Conservation (phyloP, 2,888 invertebrate genomes). For the Meiosimyza platycephala region DNA sequence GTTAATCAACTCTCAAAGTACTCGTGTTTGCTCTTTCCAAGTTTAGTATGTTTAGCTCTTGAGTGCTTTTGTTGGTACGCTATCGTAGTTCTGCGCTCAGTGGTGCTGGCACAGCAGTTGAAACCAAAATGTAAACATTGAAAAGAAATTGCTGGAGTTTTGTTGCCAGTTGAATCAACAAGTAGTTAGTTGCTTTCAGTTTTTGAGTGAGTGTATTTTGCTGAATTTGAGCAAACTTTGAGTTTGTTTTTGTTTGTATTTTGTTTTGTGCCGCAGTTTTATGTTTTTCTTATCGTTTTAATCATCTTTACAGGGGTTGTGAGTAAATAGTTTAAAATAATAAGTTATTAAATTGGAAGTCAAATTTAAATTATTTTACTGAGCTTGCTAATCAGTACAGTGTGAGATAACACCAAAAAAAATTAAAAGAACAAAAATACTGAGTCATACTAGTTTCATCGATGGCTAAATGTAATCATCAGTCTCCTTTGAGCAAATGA, state of each 20-base stretch:
- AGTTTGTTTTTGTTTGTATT: constrained; percentile 21
- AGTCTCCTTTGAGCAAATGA: too few species aligned
- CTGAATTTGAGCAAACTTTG: background rate
- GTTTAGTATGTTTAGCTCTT: background rate
- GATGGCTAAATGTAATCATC: too few species aligned
- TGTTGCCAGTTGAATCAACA: background rate
- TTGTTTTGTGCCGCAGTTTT: constrained; percentile 6
- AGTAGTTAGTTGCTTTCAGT: background rate
- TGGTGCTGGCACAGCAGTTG: background rate
- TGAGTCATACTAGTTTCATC: too few species aligned
- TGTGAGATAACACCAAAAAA: too few species aligned
- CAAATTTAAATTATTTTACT: too few species aligned
- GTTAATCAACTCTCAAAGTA: background rate
- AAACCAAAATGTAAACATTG: constrained; percentile 27
- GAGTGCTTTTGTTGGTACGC: background rate
- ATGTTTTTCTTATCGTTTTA: too few species aligned
- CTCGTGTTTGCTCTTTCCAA: background rate
- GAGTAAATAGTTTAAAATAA: too few species aligned
- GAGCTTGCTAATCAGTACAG: too few species aligned
- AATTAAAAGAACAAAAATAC: too few species aligned
- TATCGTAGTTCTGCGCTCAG: too few species aligned
- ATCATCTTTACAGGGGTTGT: too few species aligned
- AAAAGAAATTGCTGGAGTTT: constrained; percentile 2
- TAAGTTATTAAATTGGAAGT: too few species aligned
- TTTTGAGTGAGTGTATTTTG: background rate